Base-by-base conservation (phyloP, 2,888 invertebrate genomes). In the Emmelina monodactyla region DNA sequence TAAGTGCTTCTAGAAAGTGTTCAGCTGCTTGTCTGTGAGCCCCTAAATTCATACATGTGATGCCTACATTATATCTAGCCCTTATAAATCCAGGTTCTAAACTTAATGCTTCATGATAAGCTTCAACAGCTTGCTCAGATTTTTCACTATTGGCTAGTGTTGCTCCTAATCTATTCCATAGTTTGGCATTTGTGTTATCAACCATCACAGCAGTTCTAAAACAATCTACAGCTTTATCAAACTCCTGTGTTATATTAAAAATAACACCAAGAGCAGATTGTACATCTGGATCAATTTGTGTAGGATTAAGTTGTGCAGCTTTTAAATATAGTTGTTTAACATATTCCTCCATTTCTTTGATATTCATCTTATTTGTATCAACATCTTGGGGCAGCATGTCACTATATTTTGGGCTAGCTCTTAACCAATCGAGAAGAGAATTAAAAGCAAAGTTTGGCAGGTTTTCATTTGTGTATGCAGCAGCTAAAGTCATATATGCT, bases 121-220 rank as follows among this genome's bases (percentile, higher is more conserved):
- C 97, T 45, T 94, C 91, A 5, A 99, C 92, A 3, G 99, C 97
- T 78, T 98, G 95, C 55, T 96, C 97, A 22, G 97, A 92, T 44
- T 89, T 87, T 34, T 91, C 91, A 44, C 97, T 94, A 66, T 99
- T 99, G 10, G 99, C 99, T 51, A 97, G 73, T 31, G 97, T 96
- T 19, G 99, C 99, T 34, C 99, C 99, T 16, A 99, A 82, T 50
- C 96, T 88, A 69, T 99, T 99, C 98, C 98, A 99, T 34, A 97
- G 67, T 55, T 94, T 87, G 4, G 96, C 91, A 83, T 97, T 95
- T 31, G 81, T 65, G 39, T 87, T 88, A 53, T 86, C 84, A 10
- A 90, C 89, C 68, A 90, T 89, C 10, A 99, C 71, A 0, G 97
- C 97, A 28, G 95, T 85, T 52, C 87, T 86, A 62, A 98, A 97